Base-by-base conservation (phyloP, 92 coral and sea anemone species). In the Epizoanthus fatuus region DNA sequence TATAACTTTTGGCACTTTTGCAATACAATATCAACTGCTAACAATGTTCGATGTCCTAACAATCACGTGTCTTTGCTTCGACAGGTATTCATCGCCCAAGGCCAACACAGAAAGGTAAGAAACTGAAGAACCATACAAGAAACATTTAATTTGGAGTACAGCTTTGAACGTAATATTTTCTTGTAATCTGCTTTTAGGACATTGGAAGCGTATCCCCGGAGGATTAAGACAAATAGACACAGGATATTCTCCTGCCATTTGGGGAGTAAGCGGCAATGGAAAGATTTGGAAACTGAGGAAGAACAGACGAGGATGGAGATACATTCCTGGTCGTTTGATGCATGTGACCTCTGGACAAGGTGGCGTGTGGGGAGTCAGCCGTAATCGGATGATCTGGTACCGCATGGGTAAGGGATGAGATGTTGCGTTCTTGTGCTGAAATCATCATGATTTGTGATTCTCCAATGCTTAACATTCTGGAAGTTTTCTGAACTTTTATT, bases 281-380 rank as follows among this genome's bases (percentile, higher is more conserved):
- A 62, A 22, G 52, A 84, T 84, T 67, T 84, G 59, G 49, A 84
- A 73, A 47, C 88, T 84, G 22, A 68, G 32, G 6, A 63, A 67
- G n/a, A 76, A 76, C 25, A 65, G 51, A 59, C 37, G 72, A 54
- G 64, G 88, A 7, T 72, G 80, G 72, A 62, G 29, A 60, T 17
- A 4, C 14, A 60, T 77, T 42, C 58, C 68, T 12, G 84, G 83
- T 12, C 85, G 79, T 38, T 70, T 86, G 53, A 42, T 16, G 44
- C 81, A 86, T 40, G 70, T 86, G 13, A 69, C 90, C 6, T 15
- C 35, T 1, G 90, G 90, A 42, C 79, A 86, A n/a, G 76, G 79
- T 49, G 90, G 90, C 17, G 65, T 32, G 12, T 86, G 90, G 90
- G 90, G 90, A 5, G 64, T 77, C 15, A 40, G 69, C 57, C 82